Percentiles rank a stretch among this genome's conserved stretches.
Conservation (phyloP, 2,888 invertebrate species). For the Synergus umbraculus region DNA sequence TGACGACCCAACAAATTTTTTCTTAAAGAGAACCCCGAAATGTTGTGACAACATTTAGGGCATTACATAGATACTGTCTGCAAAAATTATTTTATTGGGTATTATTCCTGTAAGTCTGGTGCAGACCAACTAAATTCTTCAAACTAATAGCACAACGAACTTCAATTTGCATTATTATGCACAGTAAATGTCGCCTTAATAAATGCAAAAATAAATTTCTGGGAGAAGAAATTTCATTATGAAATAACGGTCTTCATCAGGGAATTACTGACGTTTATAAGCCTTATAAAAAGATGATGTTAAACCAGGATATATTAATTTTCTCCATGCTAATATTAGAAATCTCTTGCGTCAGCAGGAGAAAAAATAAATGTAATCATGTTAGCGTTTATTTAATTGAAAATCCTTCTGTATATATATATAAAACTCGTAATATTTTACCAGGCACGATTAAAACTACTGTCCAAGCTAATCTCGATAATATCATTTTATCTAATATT, state of each 20-base stretch:
- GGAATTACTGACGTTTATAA: not conserved
- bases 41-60: not conserved
- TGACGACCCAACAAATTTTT: slow-evolving; percentile 26
- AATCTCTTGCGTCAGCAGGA: not conserved
- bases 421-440: not conserved
- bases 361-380: not conserved
- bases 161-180: no score
- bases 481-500: no score
- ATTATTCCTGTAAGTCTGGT: no score
- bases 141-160: no score
- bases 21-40: not conserved
- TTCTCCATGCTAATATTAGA: not conserved
- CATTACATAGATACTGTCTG: not conserved
- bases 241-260: not conserved
- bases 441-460: not conserved
- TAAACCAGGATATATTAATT: not conserved
- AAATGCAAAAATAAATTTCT: not conserved
- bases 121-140: no score
- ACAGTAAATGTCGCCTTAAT: not conserved
- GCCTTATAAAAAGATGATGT: not conserved
- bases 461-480: no score
- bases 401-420: not conserved
- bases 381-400: not conserved
- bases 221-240: not conserved
- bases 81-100: no score